Conservation (phyloP, 2,888 invertebrate species). For the Pyrocoelia pectoralis region DNA sequence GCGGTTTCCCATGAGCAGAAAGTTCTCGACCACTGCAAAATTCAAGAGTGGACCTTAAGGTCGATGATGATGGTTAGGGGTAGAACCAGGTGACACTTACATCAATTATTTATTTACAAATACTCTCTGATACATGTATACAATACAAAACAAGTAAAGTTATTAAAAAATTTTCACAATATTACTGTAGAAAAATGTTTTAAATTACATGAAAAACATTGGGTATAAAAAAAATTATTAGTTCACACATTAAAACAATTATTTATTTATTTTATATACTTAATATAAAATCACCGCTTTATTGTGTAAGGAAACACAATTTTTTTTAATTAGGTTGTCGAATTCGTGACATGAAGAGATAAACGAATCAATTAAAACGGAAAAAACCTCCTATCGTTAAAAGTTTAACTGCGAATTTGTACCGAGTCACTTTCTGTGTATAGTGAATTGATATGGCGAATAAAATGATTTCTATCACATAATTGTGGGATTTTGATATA, state of each 20-base stretch:
- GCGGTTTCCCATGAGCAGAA: too few relatives aligned
- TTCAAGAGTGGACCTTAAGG: too few relatives aligned
- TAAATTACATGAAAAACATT: neutral
- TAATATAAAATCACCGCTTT: slow-evolving; percentile 5
- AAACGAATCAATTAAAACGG: neutral
- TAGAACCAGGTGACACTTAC: slow-evolving; percentile 25
- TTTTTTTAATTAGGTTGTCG: neutral
- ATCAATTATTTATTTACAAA: slow-evolving; percentile 10
- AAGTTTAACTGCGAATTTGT: neutral
- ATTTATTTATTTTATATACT: neutral
- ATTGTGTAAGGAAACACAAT: slow-evolving; percentile 7
- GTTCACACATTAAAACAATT: slow-evolving; percentile 4
- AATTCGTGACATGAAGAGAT: neutral
- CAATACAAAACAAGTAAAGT: slow-evolving; percentile 8
- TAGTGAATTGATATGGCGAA: neutral
- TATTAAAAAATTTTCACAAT: neutral
- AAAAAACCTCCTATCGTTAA: neutral
- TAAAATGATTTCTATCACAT: slow-evolving; percentile 5
- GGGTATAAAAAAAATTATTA: neutral
- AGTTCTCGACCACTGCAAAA: too few relatives aligned
- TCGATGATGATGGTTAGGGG: too few relatives aligned
- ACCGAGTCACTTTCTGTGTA: neutral
- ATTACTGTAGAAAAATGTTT: slow-evolving; percentile 3
- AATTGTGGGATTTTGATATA: neutral
- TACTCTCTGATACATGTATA: slow-evolving; percentile 10